phyloP scores from a whole-genome alignment of 2,113 vertebrate genomes.

The Budorcas taxicolor region DNA sequence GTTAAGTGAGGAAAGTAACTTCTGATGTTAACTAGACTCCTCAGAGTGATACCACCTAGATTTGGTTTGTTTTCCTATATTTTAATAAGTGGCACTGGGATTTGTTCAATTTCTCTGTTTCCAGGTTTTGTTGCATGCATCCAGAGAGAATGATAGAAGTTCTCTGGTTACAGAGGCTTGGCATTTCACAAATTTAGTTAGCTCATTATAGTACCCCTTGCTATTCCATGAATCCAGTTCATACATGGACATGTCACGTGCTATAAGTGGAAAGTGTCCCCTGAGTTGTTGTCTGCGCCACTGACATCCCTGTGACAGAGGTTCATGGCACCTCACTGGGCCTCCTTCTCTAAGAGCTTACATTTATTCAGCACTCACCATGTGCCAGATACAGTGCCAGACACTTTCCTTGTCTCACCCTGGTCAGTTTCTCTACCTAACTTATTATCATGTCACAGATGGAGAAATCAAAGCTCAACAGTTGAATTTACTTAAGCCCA shows the following conservation, averaged over 20 bases:
- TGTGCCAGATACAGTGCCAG: background rate
- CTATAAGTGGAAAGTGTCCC: background rate
- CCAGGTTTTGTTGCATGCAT: slow-evolving; percentile 46
- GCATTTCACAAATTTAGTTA: slow-evolving; percentile 1
- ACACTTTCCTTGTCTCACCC: background rate
- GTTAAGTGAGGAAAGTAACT: slow-evolving; percentile 20
- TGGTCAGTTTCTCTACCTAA: background rate
- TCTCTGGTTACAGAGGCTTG: background rate
- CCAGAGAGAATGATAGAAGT: slow-evolving; percentile 37
- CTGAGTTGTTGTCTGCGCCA: background rate
- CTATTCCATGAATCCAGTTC: background rate
- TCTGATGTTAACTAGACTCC: slow-evolving; percentile 48
- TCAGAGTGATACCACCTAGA: background rate
- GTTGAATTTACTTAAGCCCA: background rate
- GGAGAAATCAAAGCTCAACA: background rate
- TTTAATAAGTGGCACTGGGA: slow-evolving; percentile 55
- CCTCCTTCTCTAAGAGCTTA: background rate
- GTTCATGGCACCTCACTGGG: background rate
- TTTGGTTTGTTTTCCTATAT: slow-evolving; percentile 62
- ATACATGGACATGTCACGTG: background rate
- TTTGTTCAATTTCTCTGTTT: slow-evolving; percentile 49
- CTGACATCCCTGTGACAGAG: background rate
- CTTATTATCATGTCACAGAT: background rate
- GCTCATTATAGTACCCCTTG: background rate
- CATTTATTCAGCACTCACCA: background rate